Conservation (phyloP, 2,797 vertebrate genomes). For the Falco rusticolus region DNA sequence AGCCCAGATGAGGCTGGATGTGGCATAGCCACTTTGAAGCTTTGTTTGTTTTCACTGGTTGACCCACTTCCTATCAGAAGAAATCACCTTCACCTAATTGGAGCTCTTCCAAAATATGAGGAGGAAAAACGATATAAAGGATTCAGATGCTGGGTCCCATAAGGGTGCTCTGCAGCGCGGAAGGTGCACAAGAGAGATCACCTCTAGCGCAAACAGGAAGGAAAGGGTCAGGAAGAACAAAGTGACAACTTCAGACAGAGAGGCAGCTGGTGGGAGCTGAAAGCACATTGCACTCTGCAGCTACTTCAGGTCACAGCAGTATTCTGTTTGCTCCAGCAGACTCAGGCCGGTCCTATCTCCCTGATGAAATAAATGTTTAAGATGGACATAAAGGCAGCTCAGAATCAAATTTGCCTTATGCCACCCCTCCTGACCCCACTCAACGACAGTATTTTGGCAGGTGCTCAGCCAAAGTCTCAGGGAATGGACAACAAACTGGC, state of each 20-base stretch:
- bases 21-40: constrained; percentile 28
- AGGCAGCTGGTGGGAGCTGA: neutral
- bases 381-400: neutral
- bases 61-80: neutral
- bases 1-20: neutral
- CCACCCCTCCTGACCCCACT: neutral
- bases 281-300: neutral
- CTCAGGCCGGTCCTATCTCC: neutral
- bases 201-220: neutral
- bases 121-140: neutral
- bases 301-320: neutral
- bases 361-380: neutral
- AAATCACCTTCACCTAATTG: constrained; percentile 27
- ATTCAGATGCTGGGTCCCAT: neutral
- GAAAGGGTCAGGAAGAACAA: neutral
- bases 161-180: neutral
- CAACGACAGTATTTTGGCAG: neutral
- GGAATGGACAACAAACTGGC: neutral
- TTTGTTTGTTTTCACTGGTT: constrained; percentile 22
- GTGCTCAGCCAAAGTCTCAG: neutral
- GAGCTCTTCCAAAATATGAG: neutral
- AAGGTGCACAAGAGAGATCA: neutral
- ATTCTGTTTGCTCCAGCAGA: neutral
- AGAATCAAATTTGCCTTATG: neutral
- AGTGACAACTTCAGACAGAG: neutral